Conservation (phyloP, 2,888 invertebrate species). For the Cryptophagus acutangulus region DNA sequence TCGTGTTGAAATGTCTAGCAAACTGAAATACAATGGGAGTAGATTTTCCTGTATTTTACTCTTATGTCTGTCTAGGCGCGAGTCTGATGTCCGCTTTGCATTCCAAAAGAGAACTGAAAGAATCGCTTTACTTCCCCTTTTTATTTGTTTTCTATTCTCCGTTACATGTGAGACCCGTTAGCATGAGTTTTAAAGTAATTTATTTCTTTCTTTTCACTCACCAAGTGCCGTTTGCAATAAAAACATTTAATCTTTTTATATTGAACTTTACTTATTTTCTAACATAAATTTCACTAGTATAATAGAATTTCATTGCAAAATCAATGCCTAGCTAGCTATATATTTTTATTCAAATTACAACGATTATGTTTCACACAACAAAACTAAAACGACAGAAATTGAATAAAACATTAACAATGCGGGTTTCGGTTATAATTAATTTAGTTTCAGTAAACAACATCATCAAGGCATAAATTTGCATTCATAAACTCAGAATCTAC, state of each 20-base stretch:
- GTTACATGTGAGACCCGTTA: conserved; percentile 32
- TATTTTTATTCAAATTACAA: too few species aligned
- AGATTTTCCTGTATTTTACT: conserved; percentile 6
- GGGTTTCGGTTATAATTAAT: too few species aligned
- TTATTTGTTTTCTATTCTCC: conserved; percentile 31
- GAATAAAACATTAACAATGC: too few species aligned
- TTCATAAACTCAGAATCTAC: too few species aligned
- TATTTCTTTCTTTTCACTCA: conserved; percentile 27
- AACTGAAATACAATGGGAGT: neutral
- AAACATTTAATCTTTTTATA: conserved; percentile 18
- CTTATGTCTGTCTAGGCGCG: neutral
- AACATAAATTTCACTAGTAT: too few species aligned
- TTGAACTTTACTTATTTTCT: conserved; percentile 13
- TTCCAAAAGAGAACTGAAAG: conserved; percentile 19
- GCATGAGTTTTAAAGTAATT: conserved; percentile 29
- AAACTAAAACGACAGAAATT: too few species aligned
- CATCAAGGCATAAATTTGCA: too few species aligned
- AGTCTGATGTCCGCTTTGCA: conserved; percentile 18
- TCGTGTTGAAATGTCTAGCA: too few species aligned
- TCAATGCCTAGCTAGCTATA: too few species aligned
- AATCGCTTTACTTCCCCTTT: conserved; percentile 20
- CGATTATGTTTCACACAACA: too few species aligned
- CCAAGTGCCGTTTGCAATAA: conserved; percentile 20
- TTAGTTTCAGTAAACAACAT: too few species aligned
- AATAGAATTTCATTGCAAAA: too few species aligned